Evolutionary conservation across 2,797 vertebrate genomes (phyloP), one percentile per base, ranked within the genome.

Genomic region (Okamejei kenojei): DNA sequence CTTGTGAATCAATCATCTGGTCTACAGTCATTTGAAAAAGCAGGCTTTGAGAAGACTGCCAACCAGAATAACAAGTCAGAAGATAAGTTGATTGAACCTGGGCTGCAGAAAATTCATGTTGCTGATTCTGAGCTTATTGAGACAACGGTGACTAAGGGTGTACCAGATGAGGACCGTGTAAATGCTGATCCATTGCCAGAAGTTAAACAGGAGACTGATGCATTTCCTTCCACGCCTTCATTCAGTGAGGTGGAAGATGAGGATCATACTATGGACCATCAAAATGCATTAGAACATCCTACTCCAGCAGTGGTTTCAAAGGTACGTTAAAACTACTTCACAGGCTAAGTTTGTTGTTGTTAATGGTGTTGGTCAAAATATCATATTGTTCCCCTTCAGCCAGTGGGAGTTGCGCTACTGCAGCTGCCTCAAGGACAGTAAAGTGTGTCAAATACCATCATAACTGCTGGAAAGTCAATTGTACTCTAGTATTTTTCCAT

Each of bases 361-460:
- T 77, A 95, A 94, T 90, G 45, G 45, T 73, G 93, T 94, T 81
- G 93, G 94, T 74, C 93, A 96, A 65, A 94, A 93, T 94, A 93
- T 94, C 73, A 3, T 94, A 84, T 95, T 71, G 94, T 95, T 93
- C 94, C 95, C 74, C 92, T 96, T 15, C 95, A 96, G 0, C 96
- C 96, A 0, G 95, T 95, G 80, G 95, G 95, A 93, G 96, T 97
- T 94, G 96, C 96, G 78, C 95, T 96, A n/a, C 94, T 97, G 94
- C 96, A 96, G 84, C 94, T 97, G 45, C 90, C 90, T 93, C 94
- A 96, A 78, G 96, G 95, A 81, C 96, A 97, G 94, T 97, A 96
- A 26, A 94, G 95, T 68, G 95, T 94, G 93, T 95, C 94, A 94
- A 95, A 94, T 93, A 96, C 94, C 63, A 95, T 96, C 95, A 95